A percentile compares a stretch with the other conserved stretches of the same genome.
Conservation (phyloP, 2,797 vertebrate species). For the Buphagus erythrorhynchus region DNA sequence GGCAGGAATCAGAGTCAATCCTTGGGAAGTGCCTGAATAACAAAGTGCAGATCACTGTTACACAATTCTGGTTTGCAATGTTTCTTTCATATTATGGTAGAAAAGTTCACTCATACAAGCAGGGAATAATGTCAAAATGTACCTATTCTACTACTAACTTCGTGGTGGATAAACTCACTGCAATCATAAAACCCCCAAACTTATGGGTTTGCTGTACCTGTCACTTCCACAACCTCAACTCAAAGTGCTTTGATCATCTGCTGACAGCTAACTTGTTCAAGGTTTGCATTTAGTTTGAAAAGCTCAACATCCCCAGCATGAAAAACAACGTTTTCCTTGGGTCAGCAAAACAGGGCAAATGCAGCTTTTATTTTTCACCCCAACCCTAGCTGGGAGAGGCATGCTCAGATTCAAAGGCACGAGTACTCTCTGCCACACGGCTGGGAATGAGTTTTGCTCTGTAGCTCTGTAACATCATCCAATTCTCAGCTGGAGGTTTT, state of each 20-base stretch:
- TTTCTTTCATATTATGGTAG: background rate
- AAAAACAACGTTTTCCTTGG: background rate
- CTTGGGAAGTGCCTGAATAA: background rate
- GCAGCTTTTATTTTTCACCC: background rate
- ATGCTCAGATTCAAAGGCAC: background rate
- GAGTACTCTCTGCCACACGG: background rate
- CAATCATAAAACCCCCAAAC: background rate
- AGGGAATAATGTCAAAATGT: background rate
- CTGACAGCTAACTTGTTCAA: background rate
- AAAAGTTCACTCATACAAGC: background rate
- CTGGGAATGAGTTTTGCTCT: constrained; percentile 16
- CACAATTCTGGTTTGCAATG: background rate
- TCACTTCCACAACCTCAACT: background rate
- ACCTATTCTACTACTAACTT: background rate
- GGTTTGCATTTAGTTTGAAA: background rate
- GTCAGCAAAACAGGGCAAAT: background rate
- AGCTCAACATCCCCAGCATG: background rate
- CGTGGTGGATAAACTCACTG: background rate
- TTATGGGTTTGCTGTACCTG: background rate
- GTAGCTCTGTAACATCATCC: constrained; percentile 38
- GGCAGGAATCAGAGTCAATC: background rate
- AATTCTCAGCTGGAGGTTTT: constrained; percentile 47
- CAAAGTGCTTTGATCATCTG: background rate
- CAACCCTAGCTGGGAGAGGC: background rate
- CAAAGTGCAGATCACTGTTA: background rate